phyloP scores from a whole-genome alignment of 2,888 invertebrate species.

The Scaptomyza cyrtandrae region DNA sequence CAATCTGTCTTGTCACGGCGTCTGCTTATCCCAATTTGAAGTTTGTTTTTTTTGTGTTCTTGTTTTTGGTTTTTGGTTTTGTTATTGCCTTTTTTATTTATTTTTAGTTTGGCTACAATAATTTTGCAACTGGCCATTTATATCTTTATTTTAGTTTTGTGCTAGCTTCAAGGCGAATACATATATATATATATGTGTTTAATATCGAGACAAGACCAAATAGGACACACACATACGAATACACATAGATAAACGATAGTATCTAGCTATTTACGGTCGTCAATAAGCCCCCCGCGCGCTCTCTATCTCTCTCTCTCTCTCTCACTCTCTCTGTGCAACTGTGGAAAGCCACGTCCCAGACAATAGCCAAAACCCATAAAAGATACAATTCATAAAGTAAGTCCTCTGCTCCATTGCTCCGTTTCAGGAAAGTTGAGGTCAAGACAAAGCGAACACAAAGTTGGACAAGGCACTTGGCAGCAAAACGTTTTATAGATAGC shows the following conservation, averaged over 20 bases:
- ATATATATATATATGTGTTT: constrained; percentile 42
- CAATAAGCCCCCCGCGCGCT: constrained; percentile 35
- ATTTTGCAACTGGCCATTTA: constrained; percentile 75
- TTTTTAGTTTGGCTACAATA: constrained; percentile 40
- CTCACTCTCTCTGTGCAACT: background rate
- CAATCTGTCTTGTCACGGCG: constrained; percentile 65
- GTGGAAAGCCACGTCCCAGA: constrained; percentile 14
- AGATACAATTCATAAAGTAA: constrained; percentile 74
- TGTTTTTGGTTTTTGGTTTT: background rate
- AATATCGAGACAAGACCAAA: constrained; percentile 41
- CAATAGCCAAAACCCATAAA: constrained; percentile 51
- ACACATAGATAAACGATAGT: constrained; percentile 65
- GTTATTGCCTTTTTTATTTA: background rate
- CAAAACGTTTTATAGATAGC: constrained; percentile 71
- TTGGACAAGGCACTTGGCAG: constrained; percentile 60
- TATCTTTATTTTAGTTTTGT: constrained; percentile 46
- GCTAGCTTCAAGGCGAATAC: constrained; percentile 16
- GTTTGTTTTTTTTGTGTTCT: constrained; percentile 7
- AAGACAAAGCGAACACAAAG: constrained; percentile 58
- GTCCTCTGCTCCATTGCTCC: constrained; percentile 18
- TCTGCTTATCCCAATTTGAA: constrained; percentile 38
- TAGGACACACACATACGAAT: constrained; percentile 8
- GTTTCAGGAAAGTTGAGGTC: constrained; percentile 20
- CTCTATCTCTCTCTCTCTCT: background rate
- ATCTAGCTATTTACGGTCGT: constrained; percentile 61